Percentiles rank a stretch among this genome's conserved stretches.
Conservation (phyloP, 2,113 vertebrate genomes). For the Sus scrofa region DNA sequence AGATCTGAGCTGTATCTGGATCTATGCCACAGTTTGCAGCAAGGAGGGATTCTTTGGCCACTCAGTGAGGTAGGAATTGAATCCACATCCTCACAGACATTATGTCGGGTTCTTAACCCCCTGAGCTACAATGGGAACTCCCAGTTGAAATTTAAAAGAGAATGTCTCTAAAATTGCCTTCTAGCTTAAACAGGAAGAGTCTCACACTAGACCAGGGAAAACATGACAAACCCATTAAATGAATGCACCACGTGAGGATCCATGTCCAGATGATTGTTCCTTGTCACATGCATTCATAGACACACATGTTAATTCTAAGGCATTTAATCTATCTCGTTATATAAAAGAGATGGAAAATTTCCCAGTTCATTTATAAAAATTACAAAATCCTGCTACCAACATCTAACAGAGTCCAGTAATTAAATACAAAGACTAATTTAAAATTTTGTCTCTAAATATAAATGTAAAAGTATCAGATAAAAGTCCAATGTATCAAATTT, state of each 20-base stretch:
- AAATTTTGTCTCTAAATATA: no score
- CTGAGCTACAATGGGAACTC: no score
- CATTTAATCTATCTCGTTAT: background rate
- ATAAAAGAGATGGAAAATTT: background rate
- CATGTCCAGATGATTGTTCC: background rate
- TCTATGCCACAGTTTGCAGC: no score
- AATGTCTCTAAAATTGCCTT: background rate
- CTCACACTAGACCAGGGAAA: background rate
- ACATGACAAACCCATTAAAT: background rate
- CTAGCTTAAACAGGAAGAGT: background rate
- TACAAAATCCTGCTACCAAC: background rate
- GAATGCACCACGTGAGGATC: background rate
- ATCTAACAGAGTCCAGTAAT: background rate
- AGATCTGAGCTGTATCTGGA: no score
- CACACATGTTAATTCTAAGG: background rate
- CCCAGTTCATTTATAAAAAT: background rate
- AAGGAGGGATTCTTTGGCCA: no score
- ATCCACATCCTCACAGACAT: no score
- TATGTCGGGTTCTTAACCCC: no score
- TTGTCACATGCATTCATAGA: background rate
- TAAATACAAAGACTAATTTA: background rate
- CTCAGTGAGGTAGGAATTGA: no score
- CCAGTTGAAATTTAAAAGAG: background rate
- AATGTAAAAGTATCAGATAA: background rate
- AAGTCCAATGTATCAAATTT: background rate